Conservation (phyloP, 1,140 invertebrate species). For the Paralvinella palmiformis region DNA sequence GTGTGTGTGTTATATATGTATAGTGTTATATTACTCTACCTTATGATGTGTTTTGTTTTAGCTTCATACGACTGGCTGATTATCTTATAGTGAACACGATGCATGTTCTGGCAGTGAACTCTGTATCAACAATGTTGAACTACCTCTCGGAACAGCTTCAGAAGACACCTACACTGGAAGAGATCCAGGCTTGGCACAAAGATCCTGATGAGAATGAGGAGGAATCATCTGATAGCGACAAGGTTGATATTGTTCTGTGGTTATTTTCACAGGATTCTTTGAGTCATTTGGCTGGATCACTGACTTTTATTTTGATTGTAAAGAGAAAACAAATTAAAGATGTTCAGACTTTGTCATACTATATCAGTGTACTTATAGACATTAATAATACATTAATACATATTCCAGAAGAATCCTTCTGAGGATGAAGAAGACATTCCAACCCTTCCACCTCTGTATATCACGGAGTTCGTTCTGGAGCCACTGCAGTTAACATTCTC, state of each 20-base stretch:
- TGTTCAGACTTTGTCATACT: no score
- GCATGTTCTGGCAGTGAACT: slow-evolving; percentile 61
- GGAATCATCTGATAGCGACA: no score
- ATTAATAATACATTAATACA: no score
- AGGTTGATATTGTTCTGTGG: neutral
- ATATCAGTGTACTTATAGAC: no score
- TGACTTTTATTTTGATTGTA: no score
- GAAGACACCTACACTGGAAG: slow-evolving; percentile 53
- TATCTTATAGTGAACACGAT: slow-evolving; percentile 67
- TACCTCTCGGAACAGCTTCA: slow-evolving; percentile 58
- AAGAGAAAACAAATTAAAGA: no score
- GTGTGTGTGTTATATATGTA: no score
- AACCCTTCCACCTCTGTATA: slow-evolving; percentile 42
- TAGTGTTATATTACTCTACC: no score
- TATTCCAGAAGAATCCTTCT: no score
- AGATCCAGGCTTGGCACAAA: slow-evolving; percentile 49
- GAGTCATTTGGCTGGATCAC: no score
- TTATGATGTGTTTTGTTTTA: no score
- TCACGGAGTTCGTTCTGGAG: slow-evolving; percentile 48
- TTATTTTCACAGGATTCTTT: no score
- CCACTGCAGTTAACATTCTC: slow-evolving; percentile 45
- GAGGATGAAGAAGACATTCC: slow-evolving; percentile 42
- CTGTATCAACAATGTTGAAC: slow-evolving; percentile 57
- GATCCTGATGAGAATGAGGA: slow-evolving; percentile 54
- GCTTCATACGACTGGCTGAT: slow-evolving; percentile 69